phyloP scores from a whole-genome alignment of 2,888 invertebrate species.

The Carpatolechia fugitivella region DNA sequence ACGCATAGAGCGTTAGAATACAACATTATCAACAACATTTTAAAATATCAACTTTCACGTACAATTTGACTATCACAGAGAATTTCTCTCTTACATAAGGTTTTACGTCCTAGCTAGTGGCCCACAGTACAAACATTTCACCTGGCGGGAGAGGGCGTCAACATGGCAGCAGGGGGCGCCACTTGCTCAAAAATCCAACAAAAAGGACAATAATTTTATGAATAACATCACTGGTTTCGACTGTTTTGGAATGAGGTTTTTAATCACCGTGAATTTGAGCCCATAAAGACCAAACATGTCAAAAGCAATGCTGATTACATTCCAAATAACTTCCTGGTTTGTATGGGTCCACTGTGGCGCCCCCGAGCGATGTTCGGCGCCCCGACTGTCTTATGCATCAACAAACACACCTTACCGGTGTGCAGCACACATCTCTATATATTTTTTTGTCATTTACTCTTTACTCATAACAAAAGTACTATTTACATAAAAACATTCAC shows the following conservation, averaged over 20 bases:
- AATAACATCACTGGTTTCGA: no score
- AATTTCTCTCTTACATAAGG: slow-evolving; percentile 12
- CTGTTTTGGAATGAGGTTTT: no score
- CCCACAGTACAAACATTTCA: slow-evolving; percentile 1
- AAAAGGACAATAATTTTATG: not conserved
- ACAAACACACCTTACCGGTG: slow-evolving; percentile 11
- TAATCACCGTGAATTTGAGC: no score
- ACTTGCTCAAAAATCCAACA: not conserved
- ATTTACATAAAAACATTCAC: slow-evolving; percentile 66
- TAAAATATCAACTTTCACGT: slow-evolving; percentile 15
- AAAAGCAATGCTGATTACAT: not conserved
- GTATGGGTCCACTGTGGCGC: not conserved
- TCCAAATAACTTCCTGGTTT: not conserved
- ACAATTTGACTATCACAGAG: slow-evolving; percentile 18
- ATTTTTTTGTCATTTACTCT: slow-evolving; percentile 72
- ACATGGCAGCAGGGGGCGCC: not conserved
- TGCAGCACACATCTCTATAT: slow-evolving; percentile 23
- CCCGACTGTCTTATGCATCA: slow-evolving; percentile 11
- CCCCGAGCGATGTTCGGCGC: not conserved
- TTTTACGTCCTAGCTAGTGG: not conserved
- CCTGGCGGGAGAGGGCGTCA: not conserved
- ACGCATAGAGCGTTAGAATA: slow-evolving; percentile 14
- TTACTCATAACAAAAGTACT: slow-evolving; percentile 66
- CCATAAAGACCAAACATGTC: not conserved
- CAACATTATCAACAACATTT: slow-evolving; percentile 10